A percentile compares a stretch with the other conserved stretches of the same genome.
phyloP scores from a whole-genome alignment of 1,140 invertebrate genomes.

The Heliconius nattereri region DNA sequence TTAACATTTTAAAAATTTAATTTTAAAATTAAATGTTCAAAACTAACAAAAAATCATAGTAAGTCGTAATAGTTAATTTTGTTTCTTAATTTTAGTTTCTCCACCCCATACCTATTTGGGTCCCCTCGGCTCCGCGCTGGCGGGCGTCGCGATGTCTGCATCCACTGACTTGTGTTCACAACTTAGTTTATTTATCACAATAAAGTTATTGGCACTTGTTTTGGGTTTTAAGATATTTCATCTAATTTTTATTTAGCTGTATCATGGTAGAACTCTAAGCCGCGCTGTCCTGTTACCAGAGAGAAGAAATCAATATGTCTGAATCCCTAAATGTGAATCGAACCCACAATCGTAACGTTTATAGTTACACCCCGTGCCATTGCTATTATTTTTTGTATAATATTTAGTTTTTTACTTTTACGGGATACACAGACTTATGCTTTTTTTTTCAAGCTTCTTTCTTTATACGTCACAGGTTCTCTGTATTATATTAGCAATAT shows the following conservation, averaged over 20 bases:
- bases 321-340: no score
- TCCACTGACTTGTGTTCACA: neutral
- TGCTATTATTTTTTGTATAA: no score
- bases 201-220: neutral
- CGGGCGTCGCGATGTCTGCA: conserved; percentile 33
- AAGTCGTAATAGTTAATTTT: neutral
- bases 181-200: neutral
- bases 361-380: no score
- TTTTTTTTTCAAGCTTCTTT: no score
- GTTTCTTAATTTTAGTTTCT: neutral
- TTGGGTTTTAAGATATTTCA: neutral
- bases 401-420: no score
- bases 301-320: no score
- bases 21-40: neutral
- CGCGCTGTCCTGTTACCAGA: no score
- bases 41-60: neutral
- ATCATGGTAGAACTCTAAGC: no score
- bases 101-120: conserved; percentile 18
- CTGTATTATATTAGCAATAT: neutral
- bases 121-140: conserved; percentile 20
- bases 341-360: no score
- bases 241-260: neutral
- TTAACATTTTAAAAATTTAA: no score
- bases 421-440: no score
- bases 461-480: neutral